phyloP scores from a whole-genome alignment of 2,797 vertebrate genomes.

The Epinephelus coioides region DNA sequence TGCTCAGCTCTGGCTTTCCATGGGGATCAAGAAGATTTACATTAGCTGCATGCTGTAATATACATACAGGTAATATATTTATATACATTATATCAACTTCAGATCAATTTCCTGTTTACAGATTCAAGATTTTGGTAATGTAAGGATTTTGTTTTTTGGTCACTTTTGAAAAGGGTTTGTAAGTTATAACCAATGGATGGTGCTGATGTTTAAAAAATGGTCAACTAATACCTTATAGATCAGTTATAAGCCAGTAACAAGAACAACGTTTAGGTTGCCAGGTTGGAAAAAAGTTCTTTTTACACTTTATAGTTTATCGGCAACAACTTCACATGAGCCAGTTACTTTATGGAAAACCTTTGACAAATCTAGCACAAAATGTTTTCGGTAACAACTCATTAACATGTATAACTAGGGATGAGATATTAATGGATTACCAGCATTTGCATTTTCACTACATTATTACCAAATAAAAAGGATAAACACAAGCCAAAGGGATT shows the following conservation, averaged over 20 bases:
- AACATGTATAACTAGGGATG: neutral
- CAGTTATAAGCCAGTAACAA: neutral
- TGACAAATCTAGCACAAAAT: neutral
- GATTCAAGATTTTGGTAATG: neutral
- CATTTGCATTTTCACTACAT: neutral
- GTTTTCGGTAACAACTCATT: neutral
- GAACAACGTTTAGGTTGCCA: neutral
- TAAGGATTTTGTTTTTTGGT: neutral
- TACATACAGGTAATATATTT: neutral
- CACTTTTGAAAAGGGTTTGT: neutral
- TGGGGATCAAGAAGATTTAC: neutral
- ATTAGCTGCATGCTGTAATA: neutral
- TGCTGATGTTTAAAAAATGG: too few species aligned
- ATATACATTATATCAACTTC: too few species aligned
- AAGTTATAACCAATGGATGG: too few species aligned
- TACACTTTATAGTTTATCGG: neutral
- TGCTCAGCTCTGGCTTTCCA: neutral
- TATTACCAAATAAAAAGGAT: neutral
- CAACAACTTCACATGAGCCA: neutral
- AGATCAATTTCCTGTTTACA: too few species aligned
- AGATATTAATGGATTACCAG: neutral
- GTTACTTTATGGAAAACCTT: neutral
- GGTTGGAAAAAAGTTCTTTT: neutral
- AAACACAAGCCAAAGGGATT: neutral
- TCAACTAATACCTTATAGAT: neutral